These are phyloP conservation scores for Hippocampus abdominalis DNA, from an alignment of 2,113 vertebrate species.

Conservation along the genomic window DNA sequence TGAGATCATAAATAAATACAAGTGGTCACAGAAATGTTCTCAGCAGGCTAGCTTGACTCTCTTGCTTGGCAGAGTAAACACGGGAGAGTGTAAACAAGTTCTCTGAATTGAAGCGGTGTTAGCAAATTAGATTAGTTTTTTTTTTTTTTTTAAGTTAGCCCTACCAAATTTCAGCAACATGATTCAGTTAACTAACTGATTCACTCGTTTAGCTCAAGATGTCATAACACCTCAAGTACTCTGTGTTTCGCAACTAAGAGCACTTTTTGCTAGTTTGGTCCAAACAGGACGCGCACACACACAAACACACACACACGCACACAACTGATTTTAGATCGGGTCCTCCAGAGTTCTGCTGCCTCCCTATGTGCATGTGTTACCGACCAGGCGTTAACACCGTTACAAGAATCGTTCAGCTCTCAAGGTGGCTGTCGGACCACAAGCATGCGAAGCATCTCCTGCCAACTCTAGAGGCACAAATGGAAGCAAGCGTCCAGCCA, in stretches of 20 bases:
- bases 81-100: conserved; percentile 13
- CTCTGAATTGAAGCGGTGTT: conserved; percentile 25
- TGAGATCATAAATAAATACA: background rate
- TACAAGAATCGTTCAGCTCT: conserved; percentile 33
- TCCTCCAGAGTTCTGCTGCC: conserved; percentile 50
- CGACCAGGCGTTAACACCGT: background rate
- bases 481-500: conserved; percentile 20
- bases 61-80: conserved; percentile 6
- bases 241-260: background rate
- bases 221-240: background rate
- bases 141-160: background rate
- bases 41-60: background rate
- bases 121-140: conserved; percentile 7
- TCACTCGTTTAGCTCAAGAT: background rate
- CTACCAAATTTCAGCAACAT: background rate
- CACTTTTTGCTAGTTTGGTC: background rate
- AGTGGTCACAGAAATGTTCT: background rate
- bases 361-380: conserved; percentile 25
- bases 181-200: background rate
- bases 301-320: too few species aligned
- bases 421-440: conserved; percentile 41
- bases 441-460: conserved; percentile 57
- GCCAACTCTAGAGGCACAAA: conserved; percentile 13
- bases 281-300: too few species aligned
- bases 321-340: conserved; percentile 7